Conservation (phyloP, 53 echinoderm and acorn worm genomes). For the Zoroaster sp. region DNA sequence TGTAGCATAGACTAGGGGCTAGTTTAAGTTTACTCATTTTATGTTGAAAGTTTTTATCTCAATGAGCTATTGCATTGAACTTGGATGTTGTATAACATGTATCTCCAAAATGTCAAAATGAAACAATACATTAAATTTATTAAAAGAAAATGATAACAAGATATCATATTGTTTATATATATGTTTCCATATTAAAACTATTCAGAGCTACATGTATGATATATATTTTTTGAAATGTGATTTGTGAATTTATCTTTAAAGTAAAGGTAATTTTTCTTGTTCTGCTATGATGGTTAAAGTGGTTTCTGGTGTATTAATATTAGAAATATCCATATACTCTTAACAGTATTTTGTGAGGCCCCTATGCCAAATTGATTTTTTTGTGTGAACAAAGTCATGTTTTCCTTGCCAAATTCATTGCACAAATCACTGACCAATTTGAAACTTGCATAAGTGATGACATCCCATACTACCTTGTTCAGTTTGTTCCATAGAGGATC, state of each 20-base stretch:
- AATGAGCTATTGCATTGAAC: neutral
- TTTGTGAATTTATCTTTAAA: conserved; percentile 36
- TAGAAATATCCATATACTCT: conserved; percentile 2
- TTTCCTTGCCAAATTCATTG: conserved; percentile 23
- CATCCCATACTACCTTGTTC: neutral
- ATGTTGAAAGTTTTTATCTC: neutral
- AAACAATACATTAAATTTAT: conserved; percentile 26
- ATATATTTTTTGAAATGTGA: conserved; percentile 55
- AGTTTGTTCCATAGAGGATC: neutral
- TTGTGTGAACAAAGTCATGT: neutral
- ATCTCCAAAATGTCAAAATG: conserved; percentile 1
- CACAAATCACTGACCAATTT: neutral
- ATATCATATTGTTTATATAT: conserved; percentile 54
- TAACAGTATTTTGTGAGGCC: neutral
- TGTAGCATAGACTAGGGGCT: conserved; percentile 12
- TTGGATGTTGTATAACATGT: neutral
- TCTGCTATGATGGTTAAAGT: conserved; percentile 2
- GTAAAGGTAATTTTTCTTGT: conserved; percentile 17
- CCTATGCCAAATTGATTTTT: neutral
- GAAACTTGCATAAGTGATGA: neutral
- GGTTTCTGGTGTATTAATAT: conserved; percentile 4
- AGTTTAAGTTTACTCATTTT: neutral
- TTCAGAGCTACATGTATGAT: conserved; percentile 56
- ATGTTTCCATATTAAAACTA: conserved; percentile 54
- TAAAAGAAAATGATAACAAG: conserved; percentile 32